phyloP scores from a whole-genome alignment of 1,140 invertebrate genomes.

The Drosophila arawakana region DNA sequence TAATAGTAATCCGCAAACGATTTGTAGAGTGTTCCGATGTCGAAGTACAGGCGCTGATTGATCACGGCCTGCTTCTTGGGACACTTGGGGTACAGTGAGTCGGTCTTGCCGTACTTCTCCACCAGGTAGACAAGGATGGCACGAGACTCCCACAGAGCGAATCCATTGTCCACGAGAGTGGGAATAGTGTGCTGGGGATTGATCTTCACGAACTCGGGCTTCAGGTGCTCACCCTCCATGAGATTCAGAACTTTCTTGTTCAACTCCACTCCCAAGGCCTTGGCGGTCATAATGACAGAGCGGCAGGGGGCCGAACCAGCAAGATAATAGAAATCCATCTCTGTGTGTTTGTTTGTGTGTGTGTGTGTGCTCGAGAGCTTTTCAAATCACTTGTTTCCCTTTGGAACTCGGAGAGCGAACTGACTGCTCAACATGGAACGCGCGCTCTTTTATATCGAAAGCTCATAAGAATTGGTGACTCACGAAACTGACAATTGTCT shows the following conservation, averaged over 20 bases:
- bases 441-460: constrained; percentile 13
- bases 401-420: constrained; percentile 29
- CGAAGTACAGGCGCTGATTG: constrained; percentile 91
- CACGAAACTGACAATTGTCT: constrained; percentile 8
- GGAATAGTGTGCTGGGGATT: constrained; percentile 87
- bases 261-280: constrained; percentile 89
- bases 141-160: constrained; percentile 88
- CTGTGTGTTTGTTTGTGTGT: not conserved
- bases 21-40: constrained; percentile 88
- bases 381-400: not conserved
- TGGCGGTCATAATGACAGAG: constrained; percentile 88
- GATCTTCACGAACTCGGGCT: constrained; percentile 89
- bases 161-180: constrained; percentile 89
- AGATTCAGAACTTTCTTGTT: constrained; percentile 89
- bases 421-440: constrained; percentile 13
- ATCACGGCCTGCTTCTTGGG: constrained; percentile 88
- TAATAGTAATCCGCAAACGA: constrained; percentile 88
- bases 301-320: constrained; percentile 89
- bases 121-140: constrained; percentile 90
- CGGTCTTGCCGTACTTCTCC: constrained; percentile 88
- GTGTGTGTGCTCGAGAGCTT: no score
- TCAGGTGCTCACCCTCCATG: constrained; percentile 87
- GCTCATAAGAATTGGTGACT: not conserved
- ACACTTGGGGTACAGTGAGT: constrained; percentile 88
- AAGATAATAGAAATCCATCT: constrained; percentile 87